Conservation (phyloP, 2,888 invertebrate genomes). For the Synanthedon myopaeformis region DNA sequence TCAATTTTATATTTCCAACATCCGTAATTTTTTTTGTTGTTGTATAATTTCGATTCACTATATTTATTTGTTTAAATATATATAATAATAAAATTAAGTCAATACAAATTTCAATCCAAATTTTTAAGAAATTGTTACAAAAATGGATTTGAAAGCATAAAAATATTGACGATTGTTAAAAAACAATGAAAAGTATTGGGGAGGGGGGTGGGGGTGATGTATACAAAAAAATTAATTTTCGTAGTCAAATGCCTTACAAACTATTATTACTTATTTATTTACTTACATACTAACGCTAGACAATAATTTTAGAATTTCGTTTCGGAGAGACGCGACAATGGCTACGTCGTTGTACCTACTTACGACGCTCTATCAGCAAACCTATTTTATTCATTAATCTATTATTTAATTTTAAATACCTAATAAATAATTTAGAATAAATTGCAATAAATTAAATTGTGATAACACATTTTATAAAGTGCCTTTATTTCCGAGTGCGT, state of each 20-base stretch:
- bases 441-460: conserved; percentile 22
- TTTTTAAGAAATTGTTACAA: too few relatives aligned
- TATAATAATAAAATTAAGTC: too few relatives aligned
- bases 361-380: conserved; percentile 27
- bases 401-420: conserved; percentile 2
- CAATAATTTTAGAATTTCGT: conserved; percentile 65
- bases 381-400: conserved; percentile 16
- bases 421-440: neutral
- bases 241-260: conserved; percentile 10
- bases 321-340: conserved; percentile 43
- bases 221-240: too few relatives aligned
- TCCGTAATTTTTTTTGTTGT: too few relatives aligned
- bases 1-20: too few relatives aligned
- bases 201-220: too few relatives aligned
- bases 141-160: too few relatives aligned
- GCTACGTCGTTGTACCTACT: conserved; percentile 29
- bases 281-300: conserved; percentile 49
- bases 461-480: conserved; percentile 26
- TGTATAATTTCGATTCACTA: too few relatives aligned
- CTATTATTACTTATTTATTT: conserved; percentile 28
- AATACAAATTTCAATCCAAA: too few relatives aligned
- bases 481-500: conserved; percentile 20
- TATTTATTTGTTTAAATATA: too few relatives aligned
- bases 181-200: too few relatives aligned
- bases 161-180: too few relatives aligned